phyloP scores from a whole-genome alignment of 2,888 invertebrate genomes.

The Clanis bilineata region DNA sequence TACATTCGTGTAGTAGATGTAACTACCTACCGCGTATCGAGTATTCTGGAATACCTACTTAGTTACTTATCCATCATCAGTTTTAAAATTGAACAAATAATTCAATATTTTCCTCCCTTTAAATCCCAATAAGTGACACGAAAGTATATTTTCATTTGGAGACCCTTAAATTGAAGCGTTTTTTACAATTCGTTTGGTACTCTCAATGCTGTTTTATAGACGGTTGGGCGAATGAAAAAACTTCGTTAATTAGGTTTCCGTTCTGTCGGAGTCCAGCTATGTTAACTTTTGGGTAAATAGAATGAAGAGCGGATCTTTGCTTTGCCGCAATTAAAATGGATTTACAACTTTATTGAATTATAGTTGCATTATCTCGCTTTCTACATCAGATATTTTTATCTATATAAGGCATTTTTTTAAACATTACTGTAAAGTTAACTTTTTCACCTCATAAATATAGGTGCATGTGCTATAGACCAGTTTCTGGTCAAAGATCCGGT shows the following conservation, averaged over 20 bases:
- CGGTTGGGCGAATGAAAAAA: constrained; percentile 10
- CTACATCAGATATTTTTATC: not conserved
- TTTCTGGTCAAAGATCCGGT: no score
- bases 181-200: constrained; percentile 12
- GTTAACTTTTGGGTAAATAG: constrained; percentile 21
- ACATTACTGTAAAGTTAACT: not conserved
- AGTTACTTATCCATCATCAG: no score
- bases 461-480: no score
- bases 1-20: no score
- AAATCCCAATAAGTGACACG: not conserved
- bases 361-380: not conserved
- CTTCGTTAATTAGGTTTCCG: constrained; percentile 11
- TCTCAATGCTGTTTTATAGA: constrained; percentile 9
- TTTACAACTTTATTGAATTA: not conserved
- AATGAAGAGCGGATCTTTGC: constrained; percentile 19
- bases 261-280: not conserved
- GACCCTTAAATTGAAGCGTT: not conserved
- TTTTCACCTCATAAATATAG: no score
- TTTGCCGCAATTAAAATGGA: constrained; percentile 26
- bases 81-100: not conserved
- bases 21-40: no score
- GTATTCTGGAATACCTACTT: no score
- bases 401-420: not conserved
- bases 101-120: not conserved
- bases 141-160: not conserved